Evolutionary conservation across 2,797 vertebrate genomes (phyloP), one percentile per base, ranked within the genome.

Genomic region (Sebastes hopkinsi): DNA sequence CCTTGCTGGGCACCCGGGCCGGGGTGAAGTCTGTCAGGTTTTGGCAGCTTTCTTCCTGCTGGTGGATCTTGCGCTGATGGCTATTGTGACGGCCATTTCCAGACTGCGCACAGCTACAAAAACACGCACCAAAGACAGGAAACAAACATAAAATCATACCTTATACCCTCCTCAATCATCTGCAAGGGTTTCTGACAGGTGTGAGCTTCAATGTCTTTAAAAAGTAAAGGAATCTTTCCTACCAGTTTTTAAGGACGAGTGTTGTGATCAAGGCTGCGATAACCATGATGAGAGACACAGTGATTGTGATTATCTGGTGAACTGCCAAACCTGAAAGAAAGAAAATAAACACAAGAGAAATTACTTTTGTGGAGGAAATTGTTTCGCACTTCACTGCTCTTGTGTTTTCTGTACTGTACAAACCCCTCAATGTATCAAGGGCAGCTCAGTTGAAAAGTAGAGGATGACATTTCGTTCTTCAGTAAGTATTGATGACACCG

Each of bases 161-260:
- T 94, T 89, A 89, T 86, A 87, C 92, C 90, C 87, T 72, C 30
- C 79, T 36, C 59, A 62, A 65, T 50, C 60, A 30, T 12, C 29
- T 18, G 4, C 20, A 3, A 10, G 8, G 14, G 25, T 66, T 23
- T 60, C 8, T 55, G 29, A 27, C 32, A 6, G 7, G 10, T 6
- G 25, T 2, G 25, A 23, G 23, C 1, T 1, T n/a, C 18, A 13
- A 2, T 54, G 20, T 54, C 4, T 10, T n/a, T 27, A 27, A 27
- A 27, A 27, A 29, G 29, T 90, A 94, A 95, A 94, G 93, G 95
- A 96, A 95, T 95, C 94, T 89, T 94, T 95, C 98, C 97, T 99
- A 99, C 98, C 98, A 99, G 94, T 99, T 99, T 96, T 99, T 99
- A 97, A 99, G 98, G 97, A 99, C 98, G 92, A 99, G 97, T 90